Evolutionary conservation across 2,797 vertebrate species (phyloP), one percentile per base, ranked within the genome.

Genomic region (Anomalospiza imberbis): DNA sequence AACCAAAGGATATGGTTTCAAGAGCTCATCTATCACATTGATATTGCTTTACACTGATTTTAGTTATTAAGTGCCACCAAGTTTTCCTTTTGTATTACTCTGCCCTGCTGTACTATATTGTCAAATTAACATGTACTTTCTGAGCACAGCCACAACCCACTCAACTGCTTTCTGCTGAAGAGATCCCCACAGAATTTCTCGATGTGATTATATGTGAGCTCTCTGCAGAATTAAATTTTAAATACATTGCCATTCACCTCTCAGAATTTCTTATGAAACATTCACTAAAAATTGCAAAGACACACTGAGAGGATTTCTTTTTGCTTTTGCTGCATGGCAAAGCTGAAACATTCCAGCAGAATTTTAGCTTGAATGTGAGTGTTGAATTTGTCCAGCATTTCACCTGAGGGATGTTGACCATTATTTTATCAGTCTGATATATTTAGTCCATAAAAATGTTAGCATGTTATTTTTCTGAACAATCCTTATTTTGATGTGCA

Each of bases 61-160:
- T 94, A 44, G 38, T 77, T 90, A 58, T 75, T 91, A 84, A 73
- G 25, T 40, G 38, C 71, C 77, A 76, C 75, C 34, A 71, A 61
- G 55, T 79, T 93, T 86, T 87, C 53, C 16, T 72, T 21, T 44
- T 67, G 26, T 78, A 9, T 85, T 77, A 71, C 29, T 81, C n/a
- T 89, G 61, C 24, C 38, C 57, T 77, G 57, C 65, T 80, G 47
- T 72, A 77, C 54, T 94, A 54, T 31, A 7, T 8, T 75, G 68
- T 89, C 58, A 80, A 91, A 94, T 92, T 95, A 75, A 58, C 28
- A 21, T 77, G 65, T 83, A 80, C 74, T 83, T 82, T 92, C 75
- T 89, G 75, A 95, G 72, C 48, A 79, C 73, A 89, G 53, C 75
- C 75, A 28, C 84, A 85, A 38, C 91, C 92, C 91, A 89, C 84